Evolutionary conservation across 2,888 invertebrate genomes (phyloP).

Genomic region (Lasioglossum lativentre): DNA sequence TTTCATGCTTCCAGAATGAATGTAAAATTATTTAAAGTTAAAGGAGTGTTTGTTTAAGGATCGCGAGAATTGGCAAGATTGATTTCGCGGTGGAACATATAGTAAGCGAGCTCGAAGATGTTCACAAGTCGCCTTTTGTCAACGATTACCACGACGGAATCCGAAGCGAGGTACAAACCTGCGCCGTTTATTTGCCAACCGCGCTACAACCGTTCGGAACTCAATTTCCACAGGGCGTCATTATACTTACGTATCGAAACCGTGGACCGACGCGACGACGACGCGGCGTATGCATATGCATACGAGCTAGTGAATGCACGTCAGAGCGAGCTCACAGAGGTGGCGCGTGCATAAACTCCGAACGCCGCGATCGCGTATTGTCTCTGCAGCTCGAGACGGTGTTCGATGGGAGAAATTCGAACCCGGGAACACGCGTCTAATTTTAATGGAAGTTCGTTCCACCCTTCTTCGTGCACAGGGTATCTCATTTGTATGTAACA

Average conservation of each 20-base stretch:
- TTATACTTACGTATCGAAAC: slow-evolving; percentile 42
- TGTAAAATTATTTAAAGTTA: not conserved
- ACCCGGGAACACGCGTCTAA: not conserved
- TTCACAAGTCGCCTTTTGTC: not conserved
- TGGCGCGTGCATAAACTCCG: slow-evolving; percentile 34
- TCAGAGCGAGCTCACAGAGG: not conserved
- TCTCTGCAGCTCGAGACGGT: slow-evolving; percentile 23
- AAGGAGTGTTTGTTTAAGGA: not conserved
- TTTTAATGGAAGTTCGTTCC: not conserved
- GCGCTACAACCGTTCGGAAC: slow-evolving; percentile 25
- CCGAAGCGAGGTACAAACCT: not conserved
- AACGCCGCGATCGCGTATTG: slow-evolving; percentile 24
- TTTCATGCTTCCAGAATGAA: not conserved
- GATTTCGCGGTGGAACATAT: not conserved
- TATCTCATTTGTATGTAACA: not conserved
- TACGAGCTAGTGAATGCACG: slow-evolving; percentile 36
- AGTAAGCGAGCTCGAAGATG: not conserved
- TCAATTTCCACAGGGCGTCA: slow-evolving; percentile 50
- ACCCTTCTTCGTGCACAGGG: not conserved
- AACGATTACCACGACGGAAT: not conserved
- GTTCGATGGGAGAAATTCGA: slow-evolving; percentile 13
- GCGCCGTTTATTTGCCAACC: not conserved
- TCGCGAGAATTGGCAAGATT: too few species aligned
- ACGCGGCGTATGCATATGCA: slow-evolving; percentile 60
- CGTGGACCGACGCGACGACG: not conserved